These are phyloP conservation scores for Mirza zaza DNA, from an alignment of 2,113 vertebrate species.

Conservation along the genomic window DNA sequence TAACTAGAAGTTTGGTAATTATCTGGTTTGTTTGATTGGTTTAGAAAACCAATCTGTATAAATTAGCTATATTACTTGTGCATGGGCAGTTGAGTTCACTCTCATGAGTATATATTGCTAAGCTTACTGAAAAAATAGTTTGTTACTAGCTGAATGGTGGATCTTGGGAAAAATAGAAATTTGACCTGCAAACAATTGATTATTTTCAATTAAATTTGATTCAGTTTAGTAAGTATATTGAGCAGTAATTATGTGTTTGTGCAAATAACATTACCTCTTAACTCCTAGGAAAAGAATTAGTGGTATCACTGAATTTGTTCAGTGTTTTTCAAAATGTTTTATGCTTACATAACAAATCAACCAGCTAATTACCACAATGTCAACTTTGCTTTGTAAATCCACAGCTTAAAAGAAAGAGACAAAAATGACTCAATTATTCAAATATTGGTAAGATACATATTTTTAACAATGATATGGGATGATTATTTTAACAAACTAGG, in stretches of 20 bases:
- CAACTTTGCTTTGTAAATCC: background rate
- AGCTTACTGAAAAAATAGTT: background rate
- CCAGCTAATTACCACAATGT: background rate
- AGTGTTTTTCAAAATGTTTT: background rate
- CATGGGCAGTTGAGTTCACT: background rate
- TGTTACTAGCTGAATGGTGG: background rate
- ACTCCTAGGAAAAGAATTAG: background rate
- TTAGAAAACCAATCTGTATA: constrained; percentile 11
- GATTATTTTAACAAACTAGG: background rate
- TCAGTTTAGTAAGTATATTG: background rate
- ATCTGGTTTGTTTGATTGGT: background rate
- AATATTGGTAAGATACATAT: background rate
- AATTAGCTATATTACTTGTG: background rate
- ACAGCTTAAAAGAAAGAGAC: background rate
- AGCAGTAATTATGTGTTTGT: background rate
- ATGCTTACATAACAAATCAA: background rate
- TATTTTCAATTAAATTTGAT: background rate
- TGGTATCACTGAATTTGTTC: background rate
- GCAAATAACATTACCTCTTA: background rate
- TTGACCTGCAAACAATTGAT: background rate
- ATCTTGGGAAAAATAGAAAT: background rate
- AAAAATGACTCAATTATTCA: background rate
- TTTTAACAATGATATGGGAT: background rate
- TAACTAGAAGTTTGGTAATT: constrained; percentile 21
- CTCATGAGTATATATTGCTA: background rate